Evolutionary conservation across 2,797 vertebrate species (phyloP).

Genomic region (Semaprochilodus insignis): DNA sequence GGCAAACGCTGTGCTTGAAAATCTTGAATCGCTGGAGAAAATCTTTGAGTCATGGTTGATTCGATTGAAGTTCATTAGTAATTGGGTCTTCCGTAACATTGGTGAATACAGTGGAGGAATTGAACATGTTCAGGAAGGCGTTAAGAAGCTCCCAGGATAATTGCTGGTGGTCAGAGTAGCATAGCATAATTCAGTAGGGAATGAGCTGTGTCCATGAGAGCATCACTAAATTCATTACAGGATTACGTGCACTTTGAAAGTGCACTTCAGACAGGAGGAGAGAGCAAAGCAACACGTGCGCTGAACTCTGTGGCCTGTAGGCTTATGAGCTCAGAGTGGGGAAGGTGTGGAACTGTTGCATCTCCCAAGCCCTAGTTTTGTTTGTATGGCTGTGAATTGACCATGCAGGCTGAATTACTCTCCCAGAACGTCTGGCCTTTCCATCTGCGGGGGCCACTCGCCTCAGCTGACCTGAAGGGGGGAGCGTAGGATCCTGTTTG

Average conservation of each 20-base stretch:
- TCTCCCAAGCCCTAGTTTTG: neutral
- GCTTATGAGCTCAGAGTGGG: constrained; percentile 64
- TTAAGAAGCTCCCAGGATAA: constrained; percentile 76
- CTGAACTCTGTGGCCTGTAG: constrained; percentile 52
- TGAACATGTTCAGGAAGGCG: constrained; percentile 72
- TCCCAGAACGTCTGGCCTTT: neutral
- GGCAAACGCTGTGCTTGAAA: neutral
- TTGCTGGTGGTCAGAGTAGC: constrained; percentile 75
- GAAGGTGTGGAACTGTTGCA: constrained; percentile 64
- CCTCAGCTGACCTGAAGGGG: constrained; percentile 13
- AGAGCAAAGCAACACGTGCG: constrained; percentile 60
- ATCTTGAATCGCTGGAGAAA: neutral
- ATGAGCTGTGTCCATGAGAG: constrained; percentile 71
- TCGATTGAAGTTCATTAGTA: constrained; percentile 60
- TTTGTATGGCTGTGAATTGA: constrained; percentile 3
- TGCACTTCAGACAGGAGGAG: constrained; percentile 61
- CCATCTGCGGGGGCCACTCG: neutral
- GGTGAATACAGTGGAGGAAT: constrained; percentile 67
- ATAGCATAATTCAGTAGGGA: constrained; percentile 72
- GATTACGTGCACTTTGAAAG: constrained; percentile 77
- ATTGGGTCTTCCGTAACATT: constrained; percentile 66
- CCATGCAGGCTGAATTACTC: constrained; percentile 30
- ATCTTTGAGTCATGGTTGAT: neutral
- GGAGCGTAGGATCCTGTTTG: constrained; percentile 42
- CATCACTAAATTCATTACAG: constrained; percentile 80